These are phyloP conservation scores for Xylocampa areola DNA, from an alignment of 2,888 invertebrate genomes.

Conservation along the genomic window DNA sequence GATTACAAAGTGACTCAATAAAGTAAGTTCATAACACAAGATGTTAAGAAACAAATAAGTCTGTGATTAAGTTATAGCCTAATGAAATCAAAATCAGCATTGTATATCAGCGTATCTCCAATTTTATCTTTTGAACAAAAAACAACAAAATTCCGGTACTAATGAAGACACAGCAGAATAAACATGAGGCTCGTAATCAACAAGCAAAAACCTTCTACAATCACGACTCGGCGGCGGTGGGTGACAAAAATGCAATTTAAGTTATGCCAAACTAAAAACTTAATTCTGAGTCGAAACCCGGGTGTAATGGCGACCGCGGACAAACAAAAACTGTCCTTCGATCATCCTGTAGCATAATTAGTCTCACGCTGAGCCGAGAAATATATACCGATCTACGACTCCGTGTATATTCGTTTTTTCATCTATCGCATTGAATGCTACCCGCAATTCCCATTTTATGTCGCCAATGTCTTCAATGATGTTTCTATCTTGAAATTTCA, in stretches of 20 bases:
- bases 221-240: conserved; percentile 71
- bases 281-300: conserved; percentile 76
- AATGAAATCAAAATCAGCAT: conserved; percentile 62
- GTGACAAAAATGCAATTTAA: conserved; percentile 89
- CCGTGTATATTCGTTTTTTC: conserved; percentile 66
- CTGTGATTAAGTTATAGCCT: conserved; percentile 47
- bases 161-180: conserved; percentile 85
- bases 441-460: conserved; percentile 70
- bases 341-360: conserved; percentile 84
- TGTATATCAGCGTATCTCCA: conserved; percentile 65
- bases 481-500: conserved; percentile 75
- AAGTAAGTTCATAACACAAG: background rate
- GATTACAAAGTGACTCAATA: background rate
- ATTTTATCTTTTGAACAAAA: conserved; percentile 59
- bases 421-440: conserved; percentile 67
- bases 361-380: conserved; percentile 78
- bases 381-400: conserved; percentile 62
- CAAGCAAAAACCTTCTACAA: conserved; percentile 73
- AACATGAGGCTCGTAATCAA: conserved; percentile 78
- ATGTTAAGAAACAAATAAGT: conserved; percentile 2
- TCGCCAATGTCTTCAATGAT: conserved; percentile 75
- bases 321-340: conserved; percentile 76
- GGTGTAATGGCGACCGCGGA: conserved; percentile 69
- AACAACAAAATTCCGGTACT: conserved; percentile 67
- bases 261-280: conserved; percentile 84